Evolutionary conservation across 1,140 invertebrate genomes (phyloP).

Genomic region (Macrobrachium nipponense): DNA sequence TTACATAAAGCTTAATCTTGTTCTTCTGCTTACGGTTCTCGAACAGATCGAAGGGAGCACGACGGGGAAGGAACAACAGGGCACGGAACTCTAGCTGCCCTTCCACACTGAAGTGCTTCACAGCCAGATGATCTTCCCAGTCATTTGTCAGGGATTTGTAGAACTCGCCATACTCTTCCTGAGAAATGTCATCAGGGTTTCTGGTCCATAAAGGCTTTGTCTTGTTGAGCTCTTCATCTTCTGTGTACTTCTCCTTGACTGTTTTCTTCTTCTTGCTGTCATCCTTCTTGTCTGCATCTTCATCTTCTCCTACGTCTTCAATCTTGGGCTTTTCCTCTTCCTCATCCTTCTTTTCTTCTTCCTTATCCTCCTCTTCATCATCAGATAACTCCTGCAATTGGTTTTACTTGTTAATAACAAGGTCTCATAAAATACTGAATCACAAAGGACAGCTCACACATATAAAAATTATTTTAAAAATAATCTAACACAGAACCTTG

Average conservation of each 20-base stretch:
- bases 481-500: neutral
- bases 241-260: slow-evolving; percentile 97
- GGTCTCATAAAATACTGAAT: neutral
- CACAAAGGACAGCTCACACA: too few relatives aligned
- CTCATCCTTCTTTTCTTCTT: slow-evolving; percentile 72
- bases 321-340: slow-evolving; percentile 80
- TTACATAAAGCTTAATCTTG: slow-evolving; percentile 89
- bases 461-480: too few relatives aligned
- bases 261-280: slow-evolving; percentile 92
- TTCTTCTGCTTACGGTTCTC: slow-evolving; percentile 99
- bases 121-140: slow-evolving; percentile 98
- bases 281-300: slow-evolving; percentile 82
- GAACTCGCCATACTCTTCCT: slow-evolving; percentile 99
- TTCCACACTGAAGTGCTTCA: slow-evolving; percentile 99
- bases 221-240: slow-evolving; percentile 98
- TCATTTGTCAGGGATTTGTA: slow-evolving; percentile 99
- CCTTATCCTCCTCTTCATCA: slow-evolving; percentile 79
- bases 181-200: slow-evolving; percentile 96
- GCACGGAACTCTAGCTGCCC: slow-evolving; percentile 98
- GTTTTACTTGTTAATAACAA: neutral
- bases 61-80: slow-evolving; percentile 91
- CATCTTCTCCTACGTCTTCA: slow-evolving; percentile 92
- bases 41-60: slow-evolving; percentile 97
- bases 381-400: slow-evolving; percentile 80
- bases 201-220: slow-evolving; percentile 99